Conservation (phyloP, 2,113 vertebrate genomes). For the Ptilonorhynchus violaceus region DNA sequence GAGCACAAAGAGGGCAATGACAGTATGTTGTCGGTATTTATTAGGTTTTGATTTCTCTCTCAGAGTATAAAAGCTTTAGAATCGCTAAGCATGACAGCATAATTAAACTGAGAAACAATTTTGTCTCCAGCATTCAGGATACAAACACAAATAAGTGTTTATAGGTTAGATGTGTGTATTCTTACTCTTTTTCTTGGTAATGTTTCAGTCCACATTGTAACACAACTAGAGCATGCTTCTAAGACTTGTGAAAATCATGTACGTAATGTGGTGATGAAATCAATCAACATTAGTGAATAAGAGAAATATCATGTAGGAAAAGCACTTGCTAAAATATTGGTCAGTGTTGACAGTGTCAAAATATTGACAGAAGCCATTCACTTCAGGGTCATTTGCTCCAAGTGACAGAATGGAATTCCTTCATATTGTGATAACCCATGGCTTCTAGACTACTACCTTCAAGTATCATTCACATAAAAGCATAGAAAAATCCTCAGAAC, state of each 20-base stretch:
- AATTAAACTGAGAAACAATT: background rate
- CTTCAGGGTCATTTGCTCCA: background rate
- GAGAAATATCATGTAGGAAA: background rate
- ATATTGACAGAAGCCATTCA: background rate
- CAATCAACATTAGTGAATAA: background rate
- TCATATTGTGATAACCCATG: background rate
- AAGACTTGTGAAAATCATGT: background rate
- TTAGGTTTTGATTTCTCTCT: background rate
- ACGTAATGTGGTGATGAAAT: background rate
- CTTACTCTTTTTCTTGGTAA: background rate
- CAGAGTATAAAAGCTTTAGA: background rate
- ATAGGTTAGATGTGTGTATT: background rate
- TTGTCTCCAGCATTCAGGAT: background rate
- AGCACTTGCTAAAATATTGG: background rate
- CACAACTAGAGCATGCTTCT: background rate
- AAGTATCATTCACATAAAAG: background rate
- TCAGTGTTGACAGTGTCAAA: background rate
- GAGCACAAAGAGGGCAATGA: background rate
- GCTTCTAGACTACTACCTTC: background rate
- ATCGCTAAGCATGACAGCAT: background rate
- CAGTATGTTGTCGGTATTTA: background rate
- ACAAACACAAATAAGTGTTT: background rate
- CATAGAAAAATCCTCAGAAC: background rate
- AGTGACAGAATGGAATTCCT: background rate
- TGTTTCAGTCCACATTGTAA: background rate